Evolutionary conservation across 2,797 vertebrate genomes (phyloP), one percentile per base, ranked within the genome.

Genomic region (Acomys russatus): DNA sequence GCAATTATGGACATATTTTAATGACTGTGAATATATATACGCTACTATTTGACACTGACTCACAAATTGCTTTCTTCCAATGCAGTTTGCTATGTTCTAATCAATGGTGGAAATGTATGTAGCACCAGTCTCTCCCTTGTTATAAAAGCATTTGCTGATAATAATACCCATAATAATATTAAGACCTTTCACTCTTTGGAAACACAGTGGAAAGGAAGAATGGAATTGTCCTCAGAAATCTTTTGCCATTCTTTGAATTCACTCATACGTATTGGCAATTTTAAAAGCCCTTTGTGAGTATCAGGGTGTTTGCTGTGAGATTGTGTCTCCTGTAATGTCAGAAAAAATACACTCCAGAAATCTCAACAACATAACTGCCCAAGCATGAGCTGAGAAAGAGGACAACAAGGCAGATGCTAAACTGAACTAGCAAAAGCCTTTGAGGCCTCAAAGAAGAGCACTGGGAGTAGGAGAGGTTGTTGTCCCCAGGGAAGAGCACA

Each of bases 171-270:
- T 51, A 83, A 63, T 56, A 84, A 66, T 56, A 44, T 9, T 54
- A 56, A 51, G 2, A 77, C 59, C 35, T 64, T 20, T 0, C 1
- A 54, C 9, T 44, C 23, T 54, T 56, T 70, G 82, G 51, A 95
- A 82, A 54, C 30, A 18, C 64, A 77, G 82, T 54, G 9, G 3
- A 80, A 94, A 90, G 6, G 33, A 56, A 28, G n/a, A 80, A 74
- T 63, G 38, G 87, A 92, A 88, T 18, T 35, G 70, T 63, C 30
- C 74, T 87, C 74, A 56, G 63, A 94, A 93, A 80, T 38, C 18
- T 17, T n/a, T 44, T 30, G 8, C 15, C 70, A 83, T 63, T 28
- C 33, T 83, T 82, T 83, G 22, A 70, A 79, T 78, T 83, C 33
- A 61, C 22, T 68, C 30, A 68, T 7, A 74, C 28, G 20, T 20